Evolutionary conservation across 2,797 vertebrate species (phyloP).

Genomic region (Epinephelus coioides): DNA sequence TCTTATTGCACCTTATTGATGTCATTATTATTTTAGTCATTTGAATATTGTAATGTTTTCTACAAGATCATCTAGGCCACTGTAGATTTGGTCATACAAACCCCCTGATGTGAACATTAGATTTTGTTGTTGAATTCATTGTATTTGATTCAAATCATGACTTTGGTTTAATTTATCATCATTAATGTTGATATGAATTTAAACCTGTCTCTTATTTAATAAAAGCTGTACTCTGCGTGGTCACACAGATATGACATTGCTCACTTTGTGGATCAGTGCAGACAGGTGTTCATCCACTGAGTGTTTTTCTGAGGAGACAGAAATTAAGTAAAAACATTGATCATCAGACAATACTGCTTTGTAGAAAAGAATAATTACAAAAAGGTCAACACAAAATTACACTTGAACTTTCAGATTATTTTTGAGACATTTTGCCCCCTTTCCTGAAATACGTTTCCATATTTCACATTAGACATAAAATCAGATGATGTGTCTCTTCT

Average conservation of each 20-base stretch:
- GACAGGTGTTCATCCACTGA: neutral
- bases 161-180: too few species aligned
- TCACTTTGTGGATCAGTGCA: constrained; percentile 7
- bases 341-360: too few species aligned
- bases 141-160: too few species aligned
- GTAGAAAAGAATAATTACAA: too few species aligned
- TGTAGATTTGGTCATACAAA: neutral
- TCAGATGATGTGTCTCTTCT: too few species aligned
- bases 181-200: neutral
- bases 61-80: neutral
- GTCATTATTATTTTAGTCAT: neutral
- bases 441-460: too few species aligned
- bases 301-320: neutral
- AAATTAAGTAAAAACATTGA: too few species aligned
- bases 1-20: too few species aligned
- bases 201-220: neutral
- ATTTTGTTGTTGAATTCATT: neutral
- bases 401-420: too few species aligned
- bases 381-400: too few species aligned
- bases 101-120: neutral
- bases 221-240: neutral
- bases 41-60: neutral
- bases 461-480: too few species aligned
- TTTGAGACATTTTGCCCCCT: too few species aligned
- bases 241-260: neutral